A percentile compares a stretch with the other conserved stretches of the same genome.
phyloP scores from a whole-genome alignment of 2,888 invertebrate species.

The Melitaea athalia region DNA sequence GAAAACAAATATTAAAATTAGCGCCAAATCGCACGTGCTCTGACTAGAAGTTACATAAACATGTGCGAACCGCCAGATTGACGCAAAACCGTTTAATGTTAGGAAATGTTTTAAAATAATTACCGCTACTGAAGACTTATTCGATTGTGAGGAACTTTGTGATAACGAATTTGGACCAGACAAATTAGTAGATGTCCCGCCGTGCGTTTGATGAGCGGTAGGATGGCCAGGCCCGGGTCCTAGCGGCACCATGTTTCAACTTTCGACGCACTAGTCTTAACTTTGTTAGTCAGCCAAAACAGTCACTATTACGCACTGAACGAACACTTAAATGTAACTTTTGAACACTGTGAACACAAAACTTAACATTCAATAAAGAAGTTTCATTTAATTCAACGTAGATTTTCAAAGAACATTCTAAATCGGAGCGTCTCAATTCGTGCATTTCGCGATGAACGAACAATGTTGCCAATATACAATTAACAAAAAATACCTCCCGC shows the following conservation, averaged over 20 bases:
- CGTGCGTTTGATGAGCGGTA: slow-evolving; percentile 78
- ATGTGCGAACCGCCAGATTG: slow-evolving; percentile 76
- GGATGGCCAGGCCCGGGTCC: slow-evolving; percentile 85
- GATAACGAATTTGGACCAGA: slow-evolving; percentile 76
- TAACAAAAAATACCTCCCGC: slow-evolving; percentile 54
- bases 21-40: slow-evolving; percentile 82
- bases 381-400: slow-evolving; percentile 67
- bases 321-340: slow-evolving; percentile 57
- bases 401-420: slow-evolving; percentile 78
- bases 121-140: slow-evolving; percentile 79
- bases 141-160: slow-evolving; percentile 74
- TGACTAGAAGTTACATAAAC: slow-evolving; percentile 78
- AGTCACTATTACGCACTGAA: slow-evolving; percentile 71
- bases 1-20: slow-evolving; percentile 78
- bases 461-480: slow-evolving; percentile 68
- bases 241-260: slow-evolving; percentile 87
- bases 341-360: slow-evolving; percentile 53
- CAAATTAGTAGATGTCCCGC: slow-evolving; percentile 73
- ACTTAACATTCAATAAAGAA: slow-evolving; percentile 59
- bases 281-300: slow-evolving; percentile 75
- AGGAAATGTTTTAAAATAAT: slow-evolving; percentile 45
- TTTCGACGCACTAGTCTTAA: slow-evolving; percentile 74
- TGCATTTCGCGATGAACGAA: slow-evolving; percentile 78
- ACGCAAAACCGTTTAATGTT: slow-evolving; percentile 65
- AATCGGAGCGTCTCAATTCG: slow-evolving; percentile 79